A percentile compares a stretch with the other conserved stretches of the same genome.
Conservation (phyloP, 2,113 vertebrate species). For the Phaethornis superciliosus region DNA sequence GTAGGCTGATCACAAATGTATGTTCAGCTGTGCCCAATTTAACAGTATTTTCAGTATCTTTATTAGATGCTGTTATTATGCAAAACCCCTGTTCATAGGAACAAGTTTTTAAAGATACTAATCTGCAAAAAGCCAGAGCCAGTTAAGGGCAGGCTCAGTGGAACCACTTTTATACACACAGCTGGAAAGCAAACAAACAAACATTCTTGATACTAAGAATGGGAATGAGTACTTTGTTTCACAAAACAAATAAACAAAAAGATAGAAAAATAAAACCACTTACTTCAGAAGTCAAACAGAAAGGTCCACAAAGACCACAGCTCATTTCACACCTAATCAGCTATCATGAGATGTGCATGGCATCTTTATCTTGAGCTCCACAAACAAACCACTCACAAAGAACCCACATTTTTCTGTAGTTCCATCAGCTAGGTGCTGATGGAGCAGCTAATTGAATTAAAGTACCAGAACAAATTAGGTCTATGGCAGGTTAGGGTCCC, state of each 20-base stretch:
- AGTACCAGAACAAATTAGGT: neutral
- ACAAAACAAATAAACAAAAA: neutral
- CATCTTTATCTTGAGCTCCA: neutral
- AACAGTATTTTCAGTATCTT: neutral
- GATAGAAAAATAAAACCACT: neutral
- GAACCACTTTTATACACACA: neutral
- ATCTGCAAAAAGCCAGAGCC: neutral
- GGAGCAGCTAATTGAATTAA: neutral
- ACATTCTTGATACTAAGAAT: neutral
- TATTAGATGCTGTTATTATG: neutral
- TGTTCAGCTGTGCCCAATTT: neutral
- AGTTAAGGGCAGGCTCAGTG: neutral
- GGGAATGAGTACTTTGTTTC: neutral
- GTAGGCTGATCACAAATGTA: neutral
- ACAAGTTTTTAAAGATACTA: neutral
- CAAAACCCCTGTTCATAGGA: neutral
- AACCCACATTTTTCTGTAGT: neutral
- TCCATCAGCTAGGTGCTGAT: neutral
- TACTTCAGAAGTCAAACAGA: neutral
- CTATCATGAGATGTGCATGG: neutral
- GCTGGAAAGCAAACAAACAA: neutral
- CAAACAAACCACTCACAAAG: neutral
- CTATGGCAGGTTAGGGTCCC: neutral
- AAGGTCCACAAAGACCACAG: neutral
- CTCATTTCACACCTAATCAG: neutral